Evolutionary conservation across 2,888 invertebrate genomes (phyloP), one percentile per base, ranked within the genome.

Genomic region (Tiliacea citrago): DNA sequence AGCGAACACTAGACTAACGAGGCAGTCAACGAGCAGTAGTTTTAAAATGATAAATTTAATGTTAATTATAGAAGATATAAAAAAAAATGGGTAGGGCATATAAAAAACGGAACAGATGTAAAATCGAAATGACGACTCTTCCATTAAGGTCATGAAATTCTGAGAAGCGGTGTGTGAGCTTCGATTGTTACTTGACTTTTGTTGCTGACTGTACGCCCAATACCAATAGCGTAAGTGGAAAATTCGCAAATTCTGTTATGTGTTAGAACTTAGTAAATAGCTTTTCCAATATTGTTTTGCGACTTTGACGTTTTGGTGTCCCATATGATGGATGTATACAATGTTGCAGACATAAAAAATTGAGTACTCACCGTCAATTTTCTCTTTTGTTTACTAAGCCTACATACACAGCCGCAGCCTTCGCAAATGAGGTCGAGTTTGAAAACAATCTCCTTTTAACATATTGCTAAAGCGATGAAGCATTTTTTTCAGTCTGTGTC

Each of bases 271-370:
- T 79, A 35, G 57, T 83, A 62, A 75, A 80, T 60, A 80, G 71
- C 66, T 82, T 84, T 83, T 69, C 45, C 71, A 60, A 80, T 71
- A 75, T 66, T 68, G 16, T 71, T 53, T 80, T 75, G 29, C 51
- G 24, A 72, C 75, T 82, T 82, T 84, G 81, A 82, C 84, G 68
- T 53, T 66, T 80, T 62, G 55, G 53, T 80, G 61, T 84, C 75
- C 53, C 57, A 39, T 55, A 75, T 82, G 81, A 82, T 82, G 84
- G 81, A 82, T 82, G 81, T 66, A 6, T 39, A 55, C 47, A 61
- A 58, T 68, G 57, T 71, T 68, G 61, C 68, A 61, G 29, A 79
- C 68, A 71, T 65, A 68, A 83, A 81, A 65, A 77, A 77, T 68
- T 61, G 51, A 47, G 61, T 35, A 49, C 73, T 73, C 45, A 51